Evolutionary conservation across 2,888 invertebrate species (phyloP), one percentile per base, ranked within the genome.

Genomic region (Galerucella calmariensis): DNA sequence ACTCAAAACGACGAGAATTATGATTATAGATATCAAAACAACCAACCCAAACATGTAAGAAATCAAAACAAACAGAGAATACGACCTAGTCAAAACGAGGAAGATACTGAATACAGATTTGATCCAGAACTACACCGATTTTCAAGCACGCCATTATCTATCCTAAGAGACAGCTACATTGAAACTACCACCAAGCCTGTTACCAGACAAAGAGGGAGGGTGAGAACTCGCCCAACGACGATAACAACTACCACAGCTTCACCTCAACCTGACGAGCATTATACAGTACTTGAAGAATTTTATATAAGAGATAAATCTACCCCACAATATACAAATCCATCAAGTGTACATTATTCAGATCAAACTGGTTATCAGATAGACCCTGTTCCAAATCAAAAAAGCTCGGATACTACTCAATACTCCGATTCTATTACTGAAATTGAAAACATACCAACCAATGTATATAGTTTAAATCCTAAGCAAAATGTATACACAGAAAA

Each of bases 271-370:
- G 80, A 80, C 58, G 81, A 82, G 14, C 80, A 80, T 63, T 86
- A 86, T 67, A 85, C 85, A 0, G 82, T 85, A 56, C 75, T 86
- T 20, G 86, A 87, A 79, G 84, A 86, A 67, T 86, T 85, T 79
- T 78, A 81, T 20, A 75, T 75, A 11, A 77, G 73, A 53, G 75
- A 79, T 56, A 75, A 79, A 35, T 69, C 75, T 12, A 78, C 74
- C 58, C 48, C 69, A 41, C 70, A 72, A 61, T 58, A 65, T 73
- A 53, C 73, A 46, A 53, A 44, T 66, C 58, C 51, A 51, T 24
- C 67, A 51, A 75, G 66, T 48, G 35, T 65, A 65, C 69, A 70
- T 27, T 61, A 65, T 63, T 69, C 63, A 68, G 72, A 72, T 74
- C 69, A 74, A 53, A 56, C 58, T 11, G 68, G 51, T 46, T 69